A percentile compares a stretch with the other conserved stretches of the same genome.
These are phyloP conservation scores for Conopomorpha cramerella DNA, from an alignment of 1,140 invertebrate genomes.

Conservation along the genomic window DNA sequence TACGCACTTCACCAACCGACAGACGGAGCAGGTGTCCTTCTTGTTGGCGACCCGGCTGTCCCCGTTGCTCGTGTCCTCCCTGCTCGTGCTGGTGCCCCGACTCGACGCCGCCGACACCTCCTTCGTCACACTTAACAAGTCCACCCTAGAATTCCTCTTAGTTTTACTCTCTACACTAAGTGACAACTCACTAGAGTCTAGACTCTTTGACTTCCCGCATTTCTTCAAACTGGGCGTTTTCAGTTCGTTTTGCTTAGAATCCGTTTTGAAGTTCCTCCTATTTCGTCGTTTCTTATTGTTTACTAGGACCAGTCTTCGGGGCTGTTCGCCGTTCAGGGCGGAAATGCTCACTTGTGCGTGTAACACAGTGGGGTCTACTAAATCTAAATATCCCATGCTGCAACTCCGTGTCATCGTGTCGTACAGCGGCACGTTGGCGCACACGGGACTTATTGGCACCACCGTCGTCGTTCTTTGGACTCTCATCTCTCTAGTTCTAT, in stretches of 20 bases:
- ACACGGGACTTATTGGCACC: constrained; percentile 69
- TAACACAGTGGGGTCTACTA: no score
- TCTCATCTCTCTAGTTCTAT: constrained; percentile 24
- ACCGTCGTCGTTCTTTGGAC: constrained; percentile 66
- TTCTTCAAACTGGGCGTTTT: constrained; percentile 66
- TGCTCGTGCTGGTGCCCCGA: constrained; percentile 23
- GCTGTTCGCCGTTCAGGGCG: constrained; percentile 73
- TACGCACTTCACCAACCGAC: no score
- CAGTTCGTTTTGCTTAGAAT: constrained; percentile 21
- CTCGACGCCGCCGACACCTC: constrained; percentile 8
- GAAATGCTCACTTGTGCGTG: constrained; percentile 73
- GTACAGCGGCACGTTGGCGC: constrained; percentile 37
- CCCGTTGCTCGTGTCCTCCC: no score
- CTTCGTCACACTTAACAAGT: constrained; percentile 9
- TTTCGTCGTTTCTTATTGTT: constrained; percentile 54
- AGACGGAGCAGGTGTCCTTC: no score
- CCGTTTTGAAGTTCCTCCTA: constrained; percentile 16
- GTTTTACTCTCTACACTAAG: constrained; percentile 45
- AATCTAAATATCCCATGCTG: constrained; percentile 82
- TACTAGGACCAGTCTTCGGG: constrained; percentile 75
- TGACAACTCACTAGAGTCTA: constrained; percentile 80
- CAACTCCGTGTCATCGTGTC: constrained; percentile 81
- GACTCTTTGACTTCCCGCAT: constrained; percentile 80
- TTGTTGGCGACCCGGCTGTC: no score
- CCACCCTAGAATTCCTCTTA: constrained; percentile 23